Evolutionary conservation across 2,888 invertebrate genomes (phyloP).

Genomic region (Thalpophila matura): DNA sequence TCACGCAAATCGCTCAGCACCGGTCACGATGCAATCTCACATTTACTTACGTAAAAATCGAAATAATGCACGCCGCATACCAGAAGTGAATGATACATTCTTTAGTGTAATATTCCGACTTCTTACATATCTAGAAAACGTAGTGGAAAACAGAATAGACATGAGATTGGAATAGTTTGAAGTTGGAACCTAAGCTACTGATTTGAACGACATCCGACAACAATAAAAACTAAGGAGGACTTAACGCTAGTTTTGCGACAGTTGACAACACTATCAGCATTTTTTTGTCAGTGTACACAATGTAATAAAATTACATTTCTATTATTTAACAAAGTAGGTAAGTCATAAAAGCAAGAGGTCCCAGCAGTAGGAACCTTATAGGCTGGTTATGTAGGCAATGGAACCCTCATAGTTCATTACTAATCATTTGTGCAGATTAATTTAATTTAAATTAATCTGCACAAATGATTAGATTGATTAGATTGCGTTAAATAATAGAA

Average conservation of each 20-base stretch:
- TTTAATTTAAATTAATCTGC: too few species aligned
- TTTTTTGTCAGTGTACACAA: too few species aligned
- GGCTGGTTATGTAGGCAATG: too few species aligned
- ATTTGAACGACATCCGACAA: conserved; percentile 2
- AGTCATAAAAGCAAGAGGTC: too few species aligned
- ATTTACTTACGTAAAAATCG: conserved; percentile 60
- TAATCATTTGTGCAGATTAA: too few species aligned
- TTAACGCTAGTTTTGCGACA: not conserved
- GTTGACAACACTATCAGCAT: not conserved
- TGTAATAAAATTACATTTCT: too few species aligned
- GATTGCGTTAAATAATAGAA: too few species aligned
- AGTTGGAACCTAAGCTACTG: conserved; percentile 10
- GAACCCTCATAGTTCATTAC: too few species aligned
- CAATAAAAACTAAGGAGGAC: conserved; percentile 9
- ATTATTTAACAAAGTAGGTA: too few species aligned
- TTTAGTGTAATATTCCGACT: conserved; percentile 21
- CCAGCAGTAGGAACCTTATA: too few species aligned
- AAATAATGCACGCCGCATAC: conserved; percentile 57
- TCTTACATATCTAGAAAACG: conserved; percentile 24
- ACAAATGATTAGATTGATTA: too few species aligned
- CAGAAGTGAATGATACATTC: conserved; percentile 38
- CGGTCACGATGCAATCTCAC: conserved; percentile 68
- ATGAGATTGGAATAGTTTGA: conserved; percentile 2
- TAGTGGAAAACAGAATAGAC: conserved; percentile 14
- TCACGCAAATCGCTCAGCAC: conserved; percentile 63